Base-by-base conservation (phyloP, 2,888 invertebrate species). In the Itoplectis maculator region DNA sequence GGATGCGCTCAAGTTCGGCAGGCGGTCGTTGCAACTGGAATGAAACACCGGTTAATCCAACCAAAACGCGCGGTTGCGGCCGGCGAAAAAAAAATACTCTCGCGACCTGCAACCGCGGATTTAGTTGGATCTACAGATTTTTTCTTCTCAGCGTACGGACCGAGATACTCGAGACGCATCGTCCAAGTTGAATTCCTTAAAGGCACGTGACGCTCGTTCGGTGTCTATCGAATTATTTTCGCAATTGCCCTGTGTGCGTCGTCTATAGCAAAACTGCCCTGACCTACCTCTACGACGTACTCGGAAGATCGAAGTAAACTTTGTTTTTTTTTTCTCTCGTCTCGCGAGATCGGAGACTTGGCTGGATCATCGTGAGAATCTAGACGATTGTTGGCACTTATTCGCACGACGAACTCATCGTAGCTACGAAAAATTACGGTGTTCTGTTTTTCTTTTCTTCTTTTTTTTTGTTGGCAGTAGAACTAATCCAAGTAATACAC, bases 401-500 rank as follows among this genome's bases (percentile, higher is more conserved):
- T 76, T 79, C 73, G 61, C 63, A 76, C 61, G 72, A 69, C 29
- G 47, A 56, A n/a, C 23, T 54, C 65, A 11, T 68, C 72, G 66
- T 68, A 40, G 23, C 76, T 82, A 79, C 61, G 18, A n/a, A n/a
- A n/a, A n/a, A 40, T 37, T 29, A 63, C n/a, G 35, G 18, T n/a
- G 13, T 35, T 59, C 13, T 42, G 8, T 42, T 6, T 59, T 15
- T 29, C 3, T 29, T 54, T 54, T 54, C 2, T 59, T 61, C 82
- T 78, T 11, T 29, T 54, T 54, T 54, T 11, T 59, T 61, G 81
- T 78, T 72, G 81, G 82, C 77, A 82, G 45, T 79, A 59, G 8
- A 69, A 74, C 90, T 88, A 92, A 85, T 92, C 91, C 82, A 92
- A 87, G 79, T 91, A 91, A 85, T 92, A 92, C 56, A 89, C 89